Evolutionary conservation across 2,113 vertebrate species (phyloP), one percentile per base, ranked within the genome.

Genomic region (Lynx canadensis): DNA sequence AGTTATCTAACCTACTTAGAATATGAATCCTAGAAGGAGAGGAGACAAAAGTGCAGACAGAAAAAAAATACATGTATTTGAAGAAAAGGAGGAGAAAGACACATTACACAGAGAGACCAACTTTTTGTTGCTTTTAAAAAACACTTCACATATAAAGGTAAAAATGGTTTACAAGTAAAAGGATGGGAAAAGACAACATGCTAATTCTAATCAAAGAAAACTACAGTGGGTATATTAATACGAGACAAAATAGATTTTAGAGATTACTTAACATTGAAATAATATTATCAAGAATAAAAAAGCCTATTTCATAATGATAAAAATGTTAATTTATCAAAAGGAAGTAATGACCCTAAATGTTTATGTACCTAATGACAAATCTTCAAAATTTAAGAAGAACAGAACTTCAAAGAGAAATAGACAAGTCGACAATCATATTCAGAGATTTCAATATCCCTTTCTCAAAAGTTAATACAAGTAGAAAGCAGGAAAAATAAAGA

Each of bases 111-210:
- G 1, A 79, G 27, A 96, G 21, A 79, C 31, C 45, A 76, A 92
- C 45, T 41, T 68, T 33, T 68, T 21, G 48, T 8, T 90, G 33
- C 73, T 92, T 76, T 89, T 9, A 89, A 63, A 19, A 73, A 86
- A n/a, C 6, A 79, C 38, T 82, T 95, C n/a, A 83, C 91, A 88
- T 50, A 91, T 21, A 66, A 87, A 74, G 18, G 45, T 48, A 31
- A 95, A 68, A 82, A 78, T 68, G 41, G 79, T 29, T 90, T 94
- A 68, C 74, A 97, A 90, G n/a, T 78, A 65, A 90, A 90, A 66
- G n/a, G 11, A 88, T 6, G 1, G n/a, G 31, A 83, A 93, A 89
- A 84, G 21, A 93, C 6, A 74, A 0, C 29, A 97, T 11, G n/a
- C 41, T 84, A 91, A 81, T 14, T 36, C 7, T 25, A 73, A 36